Conservation (phyloP, 2,113 vertebrate genomes). For the Sylvicapra grimmia region DNA sequence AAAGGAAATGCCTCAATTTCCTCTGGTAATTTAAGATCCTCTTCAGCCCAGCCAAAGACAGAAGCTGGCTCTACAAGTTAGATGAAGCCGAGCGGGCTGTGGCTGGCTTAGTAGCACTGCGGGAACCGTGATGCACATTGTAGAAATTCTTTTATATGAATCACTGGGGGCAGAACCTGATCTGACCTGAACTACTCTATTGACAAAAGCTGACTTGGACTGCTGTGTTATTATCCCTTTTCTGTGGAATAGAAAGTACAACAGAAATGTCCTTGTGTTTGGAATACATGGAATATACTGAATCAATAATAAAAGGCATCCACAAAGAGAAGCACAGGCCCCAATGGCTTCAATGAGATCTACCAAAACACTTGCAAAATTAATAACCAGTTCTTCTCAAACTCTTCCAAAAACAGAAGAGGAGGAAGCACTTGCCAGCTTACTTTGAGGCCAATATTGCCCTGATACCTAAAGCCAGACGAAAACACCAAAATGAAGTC, state of each 20-base stretch:
- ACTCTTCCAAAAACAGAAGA: background rate
- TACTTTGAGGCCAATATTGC: background rate
- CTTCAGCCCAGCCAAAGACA: no score
- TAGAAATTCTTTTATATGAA: background rate
- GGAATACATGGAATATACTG: background rate
- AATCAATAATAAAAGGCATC: background rate
- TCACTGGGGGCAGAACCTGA: background rate
- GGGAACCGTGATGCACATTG: background rate
- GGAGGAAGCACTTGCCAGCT: background rate
- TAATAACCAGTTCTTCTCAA: background rate
- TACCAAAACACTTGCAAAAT: background rate
- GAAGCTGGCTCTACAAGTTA: background rate
- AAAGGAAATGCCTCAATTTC: background rate
- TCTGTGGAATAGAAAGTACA: background rate
- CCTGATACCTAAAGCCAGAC: background rate
- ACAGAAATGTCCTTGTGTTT: background rate
- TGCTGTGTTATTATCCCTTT: background rate
- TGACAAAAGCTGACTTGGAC: background rate
- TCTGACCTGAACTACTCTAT: background rate
- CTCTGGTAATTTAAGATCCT: background rate
- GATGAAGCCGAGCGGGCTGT: accelerated
- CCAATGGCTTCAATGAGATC: background rate
- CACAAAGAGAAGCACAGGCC: background rate
- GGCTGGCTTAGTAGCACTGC: background rate
- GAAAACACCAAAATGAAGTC: background rate